Evolutionary conservation across 2,797 vertebrate species (phyloP), one percentile per base, ranked within the genome.

Genomic region (Huso huso): DNA sequence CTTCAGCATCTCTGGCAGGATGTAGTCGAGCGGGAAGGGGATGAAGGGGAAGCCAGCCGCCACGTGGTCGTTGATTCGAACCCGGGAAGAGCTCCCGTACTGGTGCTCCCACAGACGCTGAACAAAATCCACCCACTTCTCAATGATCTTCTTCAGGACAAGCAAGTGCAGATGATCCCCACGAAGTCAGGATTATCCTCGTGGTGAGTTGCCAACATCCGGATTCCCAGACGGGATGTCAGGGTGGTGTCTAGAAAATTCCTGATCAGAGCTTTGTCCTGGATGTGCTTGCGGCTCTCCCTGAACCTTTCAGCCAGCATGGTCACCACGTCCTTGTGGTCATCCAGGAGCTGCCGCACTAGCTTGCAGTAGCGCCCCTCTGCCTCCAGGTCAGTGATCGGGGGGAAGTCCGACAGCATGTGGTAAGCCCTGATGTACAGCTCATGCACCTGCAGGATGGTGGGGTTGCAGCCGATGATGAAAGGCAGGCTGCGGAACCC

Each of bases 381-480:
- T 0, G 78, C 74, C 0, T 93, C 89, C 73, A 87, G 90, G 71
- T 93, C 91, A 66, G 89, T 90, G 77, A 97, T 94, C 69, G 74
- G 76, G 12, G 94, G 91, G 68, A 93, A 96, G 68, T 97, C 95
- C 3, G 83, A 91, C 76, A 96, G 83, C 84, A 93, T 87, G 79
- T 95, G 94, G 82, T 95, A 97, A 61, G 95, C 95, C 64, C 94
- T 86, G 79, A 96, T 97, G 71, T 96, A 97, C 9, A 97, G 87
- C 71, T 97, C 94, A 3, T 96, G 94, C 94, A 96, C 95, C 62
- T 95, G 92, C 59, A 96, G 87, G 67, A 97, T 89, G 65, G 93
- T 96, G 50, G 95, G 95, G 76, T 95, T 96, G 82, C 94, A 97
- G 7, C 94, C 94, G 0, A 97, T 93, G 76, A 97, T 96, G 80